A percentile compares a stretch with the other conserved stretches of the same genome.
phyloP scores from a whole-genome alignment of 1,140 invertebrate genomes.

The Aphaenogaster floridana region DNA sequence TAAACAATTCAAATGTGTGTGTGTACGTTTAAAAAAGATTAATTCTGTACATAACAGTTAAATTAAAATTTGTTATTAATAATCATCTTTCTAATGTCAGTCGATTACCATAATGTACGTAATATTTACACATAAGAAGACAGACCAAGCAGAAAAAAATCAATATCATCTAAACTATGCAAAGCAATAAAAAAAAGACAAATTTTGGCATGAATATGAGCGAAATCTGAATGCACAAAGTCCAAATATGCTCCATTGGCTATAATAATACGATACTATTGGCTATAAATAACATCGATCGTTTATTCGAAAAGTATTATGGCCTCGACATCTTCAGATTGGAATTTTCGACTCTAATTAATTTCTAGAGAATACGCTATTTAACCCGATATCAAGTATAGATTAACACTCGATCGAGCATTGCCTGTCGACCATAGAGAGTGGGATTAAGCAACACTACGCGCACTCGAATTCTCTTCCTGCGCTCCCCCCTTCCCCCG shows the following conservation, averaged over 20 bases:
- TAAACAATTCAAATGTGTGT: neutral
- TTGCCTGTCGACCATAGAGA: neutral
- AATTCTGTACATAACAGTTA: neutral
- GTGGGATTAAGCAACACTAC: neutral
- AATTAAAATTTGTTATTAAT: neutral
- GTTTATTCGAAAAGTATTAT: neutral
- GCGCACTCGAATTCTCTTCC: neutral
- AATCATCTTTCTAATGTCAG: neutral
- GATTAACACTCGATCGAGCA: slow-evolving; percentile 8
- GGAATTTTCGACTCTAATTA: neutral
- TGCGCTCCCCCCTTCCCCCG: neutral
- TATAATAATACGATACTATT: neutral
- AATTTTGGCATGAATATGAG: neutral
- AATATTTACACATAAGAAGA: neutral
- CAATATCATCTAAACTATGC: neutral
- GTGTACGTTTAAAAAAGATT: neutral
- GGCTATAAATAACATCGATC: neutral
- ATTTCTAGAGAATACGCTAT: neutral
- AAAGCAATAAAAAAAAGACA: neutral
- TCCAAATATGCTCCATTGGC: neutral
- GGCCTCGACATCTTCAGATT: neutral
- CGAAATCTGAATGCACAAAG: neutral
- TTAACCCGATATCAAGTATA: neutral
- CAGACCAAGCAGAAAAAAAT: neutral
- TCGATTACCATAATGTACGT: neutral